Evolutionary conservation across 2,113 vertebrate species (phyloP), one percentile per base, ranked within the genome.

Genomic region (Mormoops blainvillei): DNA sequence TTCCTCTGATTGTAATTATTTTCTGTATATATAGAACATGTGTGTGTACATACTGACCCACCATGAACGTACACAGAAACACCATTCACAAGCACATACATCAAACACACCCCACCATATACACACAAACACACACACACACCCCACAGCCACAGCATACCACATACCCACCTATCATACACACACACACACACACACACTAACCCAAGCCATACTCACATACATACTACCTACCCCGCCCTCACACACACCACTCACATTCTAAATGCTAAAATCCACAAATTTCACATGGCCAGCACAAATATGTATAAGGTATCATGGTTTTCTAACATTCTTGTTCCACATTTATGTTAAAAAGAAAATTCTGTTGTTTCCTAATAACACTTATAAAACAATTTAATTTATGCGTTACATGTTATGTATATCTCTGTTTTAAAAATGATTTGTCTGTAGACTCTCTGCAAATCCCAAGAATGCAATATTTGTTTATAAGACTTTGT

Each of bases 361-460:
- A 78, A 70, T 38, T 38, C 22, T 74, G 2, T 45, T 84, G 28
- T 20, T 77, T 89, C 24, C 9, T 71, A 74, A 38, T 28, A 80
- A 74, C 7, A 80, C 1, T 12, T 61, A 81, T 36, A 94, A 88
- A 67, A 85, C 58, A 70, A 45, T 85, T 88, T 84, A 73, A 36
- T 67, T 71, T 50, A 63, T 2, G 43, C 73, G 26, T 67, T 85
- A 24, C 0, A 54, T 74, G 7, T 73, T 82, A 11, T 45, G 0
- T 15, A 63, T 81, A 20, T 2, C 4, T 77, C 88, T 95, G 43
- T 52, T 94, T 94, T 77, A 36, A 54, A 85, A 87, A 68, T 20
- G 0, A 63, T 58, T 65, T 71, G 52, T 91, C 16, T 48, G 31
- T 74, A 85, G 48, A 85, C 7, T 43, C 50, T 91, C 68, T 93